phyloP scores from a whole-genome alignment of 2,113 vertebrate genomes.

The Takifugu flavidus region DNA sequence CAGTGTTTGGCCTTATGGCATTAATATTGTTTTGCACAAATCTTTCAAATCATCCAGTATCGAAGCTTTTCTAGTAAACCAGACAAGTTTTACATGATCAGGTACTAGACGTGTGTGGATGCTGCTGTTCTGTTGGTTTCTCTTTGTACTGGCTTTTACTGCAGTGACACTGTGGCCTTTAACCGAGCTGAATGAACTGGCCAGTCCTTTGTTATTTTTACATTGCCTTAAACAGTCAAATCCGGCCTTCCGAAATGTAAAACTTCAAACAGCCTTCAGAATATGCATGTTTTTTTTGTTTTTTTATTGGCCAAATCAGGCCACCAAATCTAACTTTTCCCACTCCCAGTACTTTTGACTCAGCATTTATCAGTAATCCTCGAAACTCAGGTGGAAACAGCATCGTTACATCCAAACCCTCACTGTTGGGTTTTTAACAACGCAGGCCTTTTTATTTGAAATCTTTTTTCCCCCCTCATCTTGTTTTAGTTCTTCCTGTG shows the following conservation, averaged over 20 bases:
- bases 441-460: background rate
- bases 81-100: background rate
- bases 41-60: conserved; percentile 3
- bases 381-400: conserved; percentile 65
- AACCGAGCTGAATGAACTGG: conserved; percentile 5
- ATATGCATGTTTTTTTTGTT: background rate
- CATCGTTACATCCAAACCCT: conserved; percentile 31
- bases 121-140: background rate
- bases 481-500: conserved; percentile 8
- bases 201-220: background rate
- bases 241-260: conserved; percentile 1
- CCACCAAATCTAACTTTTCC: background rate
- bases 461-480: background rate
- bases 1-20: background rate
- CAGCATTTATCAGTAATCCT: conserved; percentile 24
- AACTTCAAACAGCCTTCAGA: background rate
- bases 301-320: background rate
- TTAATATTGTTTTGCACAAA: too few species aligned
- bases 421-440: background rate
- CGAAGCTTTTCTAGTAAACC: conserved; percentile 4
- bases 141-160: background rate
- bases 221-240: conserved; percentile 28
- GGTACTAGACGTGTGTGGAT: background rate
- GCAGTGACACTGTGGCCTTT: conserved; percentile 34
- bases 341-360: background rate